These are phyloP conservation scores for Cyphomyrus plagiostoma DNA, from an alignment of 2,113 vertebrate species.

Conservation along the genomic window DNA sequence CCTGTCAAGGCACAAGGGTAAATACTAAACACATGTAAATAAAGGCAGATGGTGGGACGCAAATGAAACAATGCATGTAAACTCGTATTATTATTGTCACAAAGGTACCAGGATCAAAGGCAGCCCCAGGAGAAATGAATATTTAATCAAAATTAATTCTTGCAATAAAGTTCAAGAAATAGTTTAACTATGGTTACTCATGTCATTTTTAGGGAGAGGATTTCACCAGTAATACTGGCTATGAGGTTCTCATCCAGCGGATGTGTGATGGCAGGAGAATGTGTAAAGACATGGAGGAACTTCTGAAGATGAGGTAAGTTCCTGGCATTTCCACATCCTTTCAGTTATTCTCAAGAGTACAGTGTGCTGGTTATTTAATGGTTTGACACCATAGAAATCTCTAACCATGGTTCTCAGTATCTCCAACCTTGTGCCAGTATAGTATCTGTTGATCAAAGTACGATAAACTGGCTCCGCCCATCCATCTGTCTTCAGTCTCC, in stretches of 20 bases:
- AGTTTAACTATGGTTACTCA: background rate
- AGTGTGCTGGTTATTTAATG: background rate
- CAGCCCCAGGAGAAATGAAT: background rate
- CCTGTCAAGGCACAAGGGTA: background rate
- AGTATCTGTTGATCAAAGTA: background rate
- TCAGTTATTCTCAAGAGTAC: background rate
- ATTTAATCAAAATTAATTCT: background rate
- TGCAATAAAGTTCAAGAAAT: background rate
- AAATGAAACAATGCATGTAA: background rate
- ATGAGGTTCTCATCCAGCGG: slow-evolving; percentile 72
- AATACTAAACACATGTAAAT: background rate
- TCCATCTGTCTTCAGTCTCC: background rate
- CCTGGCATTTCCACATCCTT: background rate
- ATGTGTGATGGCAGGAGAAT: slow-evolving; percentile 78
- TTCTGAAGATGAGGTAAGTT: slow-evolving; percentile 77
- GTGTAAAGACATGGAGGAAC: slow-evolving; percentile 90
- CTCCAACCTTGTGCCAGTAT: background rate
- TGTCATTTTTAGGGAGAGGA: slow-evolving; percentile 66
- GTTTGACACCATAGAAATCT: background rate
- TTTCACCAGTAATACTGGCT: slow-evolving; percentile 73
- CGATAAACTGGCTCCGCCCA: background rate
- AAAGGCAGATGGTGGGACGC: background rate
- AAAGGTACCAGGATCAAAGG: background rate
- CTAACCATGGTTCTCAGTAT: background rate
- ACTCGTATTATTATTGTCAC: background rate